These are phyloP conservation scores for Hippasteria phrygiana DNA, from an alignment of 53 echinoderm and acorn worm genomes.

Conservation along the genomic window DNA sequence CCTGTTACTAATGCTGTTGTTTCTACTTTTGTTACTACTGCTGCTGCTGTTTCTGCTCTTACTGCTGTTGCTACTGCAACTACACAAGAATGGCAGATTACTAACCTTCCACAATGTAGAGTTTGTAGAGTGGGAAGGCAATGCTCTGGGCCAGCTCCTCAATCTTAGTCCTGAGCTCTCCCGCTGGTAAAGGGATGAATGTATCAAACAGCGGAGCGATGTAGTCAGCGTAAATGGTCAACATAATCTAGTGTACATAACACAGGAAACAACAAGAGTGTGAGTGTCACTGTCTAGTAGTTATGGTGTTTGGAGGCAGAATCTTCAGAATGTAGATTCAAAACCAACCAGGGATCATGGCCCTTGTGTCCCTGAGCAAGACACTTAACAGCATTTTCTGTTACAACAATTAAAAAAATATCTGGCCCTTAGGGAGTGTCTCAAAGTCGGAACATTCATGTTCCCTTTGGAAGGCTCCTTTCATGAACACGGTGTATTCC, in stretches of 20 bases:
- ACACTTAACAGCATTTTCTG: background rate
- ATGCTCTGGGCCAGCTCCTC: constrained; percentile 93
- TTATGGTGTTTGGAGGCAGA: no score
- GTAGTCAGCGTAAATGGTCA: constrained; percentile 98
- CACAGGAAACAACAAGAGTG: background rate
- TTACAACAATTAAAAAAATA: background rate
- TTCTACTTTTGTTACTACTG: background rate
- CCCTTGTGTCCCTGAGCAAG: background rate
- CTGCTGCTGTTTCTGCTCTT: background rate
- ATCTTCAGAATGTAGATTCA: no score
- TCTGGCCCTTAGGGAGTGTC: background rate
- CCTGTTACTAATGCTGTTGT: no score
- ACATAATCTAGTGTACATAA: constrained; percentile 65
- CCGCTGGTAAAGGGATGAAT: constrained; percentile 89
- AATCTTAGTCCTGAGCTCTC: constrained; percentile 88
- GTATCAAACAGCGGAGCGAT: constrained; percentile 99
- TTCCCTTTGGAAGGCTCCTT: no score
- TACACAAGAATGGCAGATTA: background rate
- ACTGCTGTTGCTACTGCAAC: no score
- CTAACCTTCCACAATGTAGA: constrained; percentile 97
- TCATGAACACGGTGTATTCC: no score
- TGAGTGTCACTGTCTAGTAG: no score
- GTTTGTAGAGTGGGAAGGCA: constrained; percentile 96
- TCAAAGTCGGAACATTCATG: background rate
- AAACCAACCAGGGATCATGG: background rate